Evolutionary conservation across 53 echinoderm and acorn worm species (phyloP).

Genomic region (Patiria pectinifera): DNA sequence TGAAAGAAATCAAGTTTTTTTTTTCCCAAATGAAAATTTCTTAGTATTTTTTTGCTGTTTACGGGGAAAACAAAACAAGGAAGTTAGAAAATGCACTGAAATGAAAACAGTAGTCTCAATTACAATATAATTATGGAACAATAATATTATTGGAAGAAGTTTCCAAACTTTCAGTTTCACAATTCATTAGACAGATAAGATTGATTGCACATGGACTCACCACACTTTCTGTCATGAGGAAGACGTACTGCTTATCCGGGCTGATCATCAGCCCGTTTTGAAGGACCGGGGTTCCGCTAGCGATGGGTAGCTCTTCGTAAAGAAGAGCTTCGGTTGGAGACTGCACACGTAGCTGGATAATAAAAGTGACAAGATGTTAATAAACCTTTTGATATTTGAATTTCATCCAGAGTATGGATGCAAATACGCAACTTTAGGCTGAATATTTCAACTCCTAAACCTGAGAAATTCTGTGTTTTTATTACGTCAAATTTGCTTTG

Average conservation of each 20-base stretch:
- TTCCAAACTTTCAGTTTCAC: not conserved
- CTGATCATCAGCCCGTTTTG: slow-evolving; percentile 80
- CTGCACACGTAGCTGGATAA: slow-evolving; percentile 75
- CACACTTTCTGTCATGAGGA: slow-evolving; percentile 86
- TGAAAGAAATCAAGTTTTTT: no score
- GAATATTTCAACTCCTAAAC: no score
- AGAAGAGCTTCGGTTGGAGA: slow-evolving; percentile 68
- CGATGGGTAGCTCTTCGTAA: slow-evolving; percentile 75
- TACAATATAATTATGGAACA: not conserved
- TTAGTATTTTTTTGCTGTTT: no score
- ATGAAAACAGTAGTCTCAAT: not conserved
- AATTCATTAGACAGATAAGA: not conserved
- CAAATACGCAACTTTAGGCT: no score
- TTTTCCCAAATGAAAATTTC: no score
- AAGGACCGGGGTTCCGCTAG: slow-evolving; percentile 62
- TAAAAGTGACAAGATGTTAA: not conserved
- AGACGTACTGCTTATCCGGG: slow-evolving; percentile 74
- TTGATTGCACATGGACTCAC: slow-evolving; percentile 48
- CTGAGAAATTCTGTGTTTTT: no score
- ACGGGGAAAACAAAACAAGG: not conserved
- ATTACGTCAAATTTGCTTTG: no score
- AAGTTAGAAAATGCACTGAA: not conserved
- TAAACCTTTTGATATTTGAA: no score
- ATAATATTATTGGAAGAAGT: not conserved
- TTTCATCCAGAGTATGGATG: no score